A percentile compares a stretch with the other conserved stretches of the same genome.
Conservation (phyloP, 2,797 vertebrate species). For the Gymnodraco acuticeps region DNA sequence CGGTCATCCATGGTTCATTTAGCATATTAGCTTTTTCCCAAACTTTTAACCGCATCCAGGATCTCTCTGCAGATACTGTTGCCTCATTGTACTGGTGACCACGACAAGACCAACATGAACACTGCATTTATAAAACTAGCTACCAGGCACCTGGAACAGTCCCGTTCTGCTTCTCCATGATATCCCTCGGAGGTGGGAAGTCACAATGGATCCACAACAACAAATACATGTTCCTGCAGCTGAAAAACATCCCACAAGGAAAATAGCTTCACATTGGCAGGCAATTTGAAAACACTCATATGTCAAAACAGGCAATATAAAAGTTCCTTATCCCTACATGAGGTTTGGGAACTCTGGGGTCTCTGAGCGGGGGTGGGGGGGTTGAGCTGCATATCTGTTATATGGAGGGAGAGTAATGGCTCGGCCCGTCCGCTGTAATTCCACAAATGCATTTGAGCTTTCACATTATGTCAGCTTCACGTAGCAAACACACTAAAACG, state of each 20-base stretch:
- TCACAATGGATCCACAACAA: conserved; percentile 50
- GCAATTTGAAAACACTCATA: conserved; percentile 70
- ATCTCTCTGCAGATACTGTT: no score
- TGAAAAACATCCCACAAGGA: conserved; percentile 55
- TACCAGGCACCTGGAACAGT: conserved; percentile 23
- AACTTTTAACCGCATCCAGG: no score
- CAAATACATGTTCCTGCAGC: conserved; percentile 64
- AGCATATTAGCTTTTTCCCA: no score
- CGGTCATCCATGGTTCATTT: no score
- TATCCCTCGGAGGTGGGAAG: conserved; percentile 38
- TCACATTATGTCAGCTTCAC: conserved; percentile 59
- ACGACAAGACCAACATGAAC: no score
- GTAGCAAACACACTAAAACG: conserved; percentile 74
- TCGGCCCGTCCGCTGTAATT: conserved; percentile 59
- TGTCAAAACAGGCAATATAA: conserved; percentile 70
- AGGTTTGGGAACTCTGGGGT: conserved; percentile 67
- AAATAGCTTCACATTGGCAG: conserved; percentile 62
- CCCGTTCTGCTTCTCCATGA: conserved; percentile 1
- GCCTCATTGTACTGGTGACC: no score
- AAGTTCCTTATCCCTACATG: conserved; percentile 60
- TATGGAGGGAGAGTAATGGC: conserved; percentile 45
- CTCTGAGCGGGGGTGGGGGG: conserved; percentile 61
- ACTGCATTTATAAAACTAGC: background rate
- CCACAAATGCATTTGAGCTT: conserved; percentile 72
- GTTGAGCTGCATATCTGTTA: conserved; percentile 67